A percentile compares a stretch with the other conserved stretches of the same genome.
Evolutionary conservation across 2,113 vertebrate genomes (phyloP).

Genomic region (Seriola rivoliana): DNA sequence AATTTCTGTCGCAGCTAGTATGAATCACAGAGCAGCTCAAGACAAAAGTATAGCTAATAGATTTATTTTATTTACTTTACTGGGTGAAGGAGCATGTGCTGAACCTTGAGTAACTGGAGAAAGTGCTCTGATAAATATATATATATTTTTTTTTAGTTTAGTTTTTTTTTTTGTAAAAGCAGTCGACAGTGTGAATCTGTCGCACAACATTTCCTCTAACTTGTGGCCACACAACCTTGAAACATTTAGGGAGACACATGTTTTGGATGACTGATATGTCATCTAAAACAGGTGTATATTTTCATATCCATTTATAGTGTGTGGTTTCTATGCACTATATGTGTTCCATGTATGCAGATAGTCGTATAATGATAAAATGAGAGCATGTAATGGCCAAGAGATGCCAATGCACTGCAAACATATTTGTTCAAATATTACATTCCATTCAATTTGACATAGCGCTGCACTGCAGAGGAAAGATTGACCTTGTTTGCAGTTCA

Average conservation of each 20-base stretch:
- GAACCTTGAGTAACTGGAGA: neutral
- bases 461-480: no score
- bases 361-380: neutral
- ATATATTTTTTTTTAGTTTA: neutral
- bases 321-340: neutral
- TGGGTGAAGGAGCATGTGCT: neutral
- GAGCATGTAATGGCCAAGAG: neutral
- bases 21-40: neutral
- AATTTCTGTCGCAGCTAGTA: neutral
- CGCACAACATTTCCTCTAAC: neutral
- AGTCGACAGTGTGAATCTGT: neutral
- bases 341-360: neutral
- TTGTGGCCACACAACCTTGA: neutral
- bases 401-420: neutral
- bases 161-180: neutral
- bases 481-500: no score
- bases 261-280: conserved; percentile 9
- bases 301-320: conserved; percentile 5
- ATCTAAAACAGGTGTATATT: conserved; percentile 8
- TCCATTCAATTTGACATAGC: no score
- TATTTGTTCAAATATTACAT: neutral
- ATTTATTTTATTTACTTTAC: neutral
- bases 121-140: neutral
- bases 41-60: neutral
- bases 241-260: neutral